Conservation (phyloP, 2,113 vertebrate species). For the Morone saxatilis region DNA sequence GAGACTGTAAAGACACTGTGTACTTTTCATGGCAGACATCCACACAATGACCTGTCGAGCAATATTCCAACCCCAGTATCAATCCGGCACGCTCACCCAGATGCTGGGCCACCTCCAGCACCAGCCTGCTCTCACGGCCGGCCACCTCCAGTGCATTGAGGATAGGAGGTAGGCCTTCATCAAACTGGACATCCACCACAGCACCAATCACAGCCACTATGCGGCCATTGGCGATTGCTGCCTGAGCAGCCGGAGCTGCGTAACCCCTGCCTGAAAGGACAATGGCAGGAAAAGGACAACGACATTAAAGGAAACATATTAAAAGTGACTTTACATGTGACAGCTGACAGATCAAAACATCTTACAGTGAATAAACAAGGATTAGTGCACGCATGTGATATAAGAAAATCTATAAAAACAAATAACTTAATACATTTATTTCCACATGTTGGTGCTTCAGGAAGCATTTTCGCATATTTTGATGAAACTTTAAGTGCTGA, state of each 20-base stretch:
- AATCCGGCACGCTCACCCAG: conserved; percentile 81
- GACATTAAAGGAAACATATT: not conserved
- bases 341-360: not conserved
- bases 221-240: conserved; percentile 80
- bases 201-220: conserved; percentile 94
- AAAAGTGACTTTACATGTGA: not conserved
- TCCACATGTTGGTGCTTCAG: not conserved
- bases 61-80: not conserved
- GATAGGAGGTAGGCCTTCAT: conserved; percentile 92
- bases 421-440: too few species aligned
- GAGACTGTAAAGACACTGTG: not conserved
- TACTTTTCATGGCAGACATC: not conserved
- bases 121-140: conserved; percentile 89
- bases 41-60: not conserved
- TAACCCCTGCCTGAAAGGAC: conserved; percentile 86
- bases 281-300: not conserved
- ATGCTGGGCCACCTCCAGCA: conserved; percentile 93
- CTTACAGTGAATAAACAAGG: not conserved
- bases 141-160: conserved; percentile 92
- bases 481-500: not conserved
- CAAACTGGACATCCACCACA: conserved; percentile 94
- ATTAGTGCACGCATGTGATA: too few species aligned
- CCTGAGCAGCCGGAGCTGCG: conserved; percentile 86
- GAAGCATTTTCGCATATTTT: not conserved
- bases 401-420: not conserved